Percentiles rank a stretch among this genome's conserved stretches.
Conservation (phyloP, 2,797 vertebrate genomes). For the Fringilla coelebs region DNA sequence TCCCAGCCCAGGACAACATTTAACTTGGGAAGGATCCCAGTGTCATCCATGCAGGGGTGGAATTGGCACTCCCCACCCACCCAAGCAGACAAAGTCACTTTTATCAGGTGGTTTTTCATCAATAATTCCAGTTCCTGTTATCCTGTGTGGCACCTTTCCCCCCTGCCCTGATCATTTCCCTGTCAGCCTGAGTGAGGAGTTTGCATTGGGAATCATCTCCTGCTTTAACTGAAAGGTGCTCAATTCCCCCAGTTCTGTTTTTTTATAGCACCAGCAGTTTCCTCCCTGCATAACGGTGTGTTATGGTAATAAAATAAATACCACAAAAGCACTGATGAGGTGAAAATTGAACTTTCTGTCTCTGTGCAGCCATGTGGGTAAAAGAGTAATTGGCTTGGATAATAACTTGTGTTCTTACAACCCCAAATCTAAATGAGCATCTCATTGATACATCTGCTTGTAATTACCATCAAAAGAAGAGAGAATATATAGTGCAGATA, state of each 20-base stretch:
- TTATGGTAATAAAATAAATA: constrained; percentile 78
- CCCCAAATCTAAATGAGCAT: constrained; percentile 75
- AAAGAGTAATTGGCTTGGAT: constrained; percentile 78
- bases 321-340: constrained; percentile 76
- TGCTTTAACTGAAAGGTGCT: constrained; percentile 68
- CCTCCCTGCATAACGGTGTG: constrained; percentile 58
- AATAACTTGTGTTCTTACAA: constrained; percentile 78
- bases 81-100: constrained; percentile 46
- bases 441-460: constrained; percentile 75
- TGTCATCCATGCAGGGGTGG: not conserved
- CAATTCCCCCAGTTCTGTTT: constrained; percentile 45
- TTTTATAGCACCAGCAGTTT: constrained; percentile 72
- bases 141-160: constrained; percentile 16
- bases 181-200: constrained; percentile 37
- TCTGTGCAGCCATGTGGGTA: constrained; percentile 80
- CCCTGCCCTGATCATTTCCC: constrained; percentile 25
- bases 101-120: constrained; percentile 6
- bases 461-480: constrained; percentile 74
- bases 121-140: constrained; percentile 51
- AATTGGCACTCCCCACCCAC: not conserved
- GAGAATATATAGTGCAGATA: constrained; percentile 57
- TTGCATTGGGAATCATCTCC: constrained; percentile 44
- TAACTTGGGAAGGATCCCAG: too few species aligned
- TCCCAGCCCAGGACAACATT: not conserved
- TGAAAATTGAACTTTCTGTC: constrained; percentile 77